Evolutionary conservation across 2,797 vertebrate genomes (phyloP).

Genomic region (Pseudochirops cupreus): DNA sequence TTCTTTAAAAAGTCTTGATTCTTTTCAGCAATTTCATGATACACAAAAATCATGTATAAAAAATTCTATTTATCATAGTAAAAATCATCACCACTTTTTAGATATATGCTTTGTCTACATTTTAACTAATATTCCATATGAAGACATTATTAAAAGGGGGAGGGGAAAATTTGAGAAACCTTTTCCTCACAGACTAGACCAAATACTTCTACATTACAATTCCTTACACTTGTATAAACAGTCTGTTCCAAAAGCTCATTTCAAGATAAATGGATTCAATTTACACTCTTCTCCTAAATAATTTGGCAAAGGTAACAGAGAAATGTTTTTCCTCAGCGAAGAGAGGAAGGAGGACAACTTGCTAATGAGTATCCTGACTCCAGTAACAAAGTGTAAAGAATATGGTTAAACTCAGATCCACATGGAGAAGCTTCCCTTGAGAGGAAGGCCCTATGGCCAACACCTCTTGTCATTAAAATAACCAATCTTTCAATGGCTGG

Average conservation of each 20-base stretch:
- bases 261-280: conserved; percentile 85
- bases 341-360: conserved; percentile 65
- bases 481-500: not conserved
- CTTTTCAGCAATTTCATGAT: conserved; percentile 29
- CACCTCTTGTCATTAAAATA: not conserved
- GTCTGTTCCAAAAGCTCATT: conserved; percentile 80
- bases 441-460: not conserved
- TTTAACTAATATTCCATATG: conserved; percentile 57
- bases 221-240: conserved; percentile 85
- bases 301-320: conserved; percentile 78
- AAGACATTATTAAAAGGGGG: conserved; percentile 45
- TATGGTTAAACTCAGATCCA: conserved; percentile 51
- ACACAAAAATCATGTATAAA: not conserved
- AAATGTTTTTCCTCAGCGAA: conserved; percentile 74
- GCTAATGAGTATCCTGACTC: conserved; percentile 56
- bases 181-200: conserved; percentile 79
- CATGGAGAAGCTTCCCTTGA: conserved; percentile 24
- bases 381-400: conserved; percentile 67
- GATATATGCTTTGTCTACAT: conserved; percentile 22
- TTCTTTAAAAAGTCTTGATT: not conserved
- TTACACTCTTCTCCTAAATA: conserved; percentile 83
- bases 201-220: conserved; percentile 80
- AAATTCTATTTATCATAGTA: not conserved
- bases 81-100: not conserved
- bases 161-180: conserved; percentile 65